These are phyloP conservation scores for Acropora yongei DNA, from an alignment of 64 coral and sea anemone species.

Conservation along the genomic window DNA sequence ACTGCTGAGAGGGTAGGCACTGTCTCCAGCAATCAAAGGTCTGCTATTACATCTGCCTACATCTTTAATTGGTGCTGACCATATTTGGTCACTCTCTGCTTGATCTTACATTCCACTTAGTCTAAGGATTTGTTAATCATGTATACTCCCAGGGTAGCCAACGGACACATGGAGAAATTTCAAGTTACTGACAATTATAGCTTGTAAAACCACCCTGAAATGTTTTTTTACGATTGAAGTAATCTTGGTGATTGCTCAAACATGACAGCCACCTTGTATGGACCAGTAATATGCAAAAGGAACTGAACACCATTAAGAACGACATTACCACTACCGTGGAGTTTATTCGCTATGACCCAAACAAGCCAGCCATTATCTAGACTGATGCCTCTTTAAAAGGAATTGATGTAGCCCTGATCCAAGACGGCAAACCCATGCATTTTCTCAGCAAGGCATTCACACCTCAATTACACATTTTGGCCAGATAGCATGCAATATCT, in stretches of 20 bases:
- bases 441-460: too few relatives aligned
- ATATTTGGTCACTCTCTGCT: slow-evolving; percentile 24
- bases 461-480: too few relatives aligned
- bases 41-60: neutral
- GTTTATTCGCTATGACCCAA: too few relatives aligned
- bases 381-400: too few relatives aligned
- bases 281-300: too few relatives aligned
- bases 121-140: slow-evolving; percentile 20
- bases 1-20: slow-evolving; percentile 18
- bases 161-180: neutral
- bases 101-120: slow-evolving; percentile 17
- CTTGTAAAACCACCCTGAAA: slow-evolving; percentile 50
- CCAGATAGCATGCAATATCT: too few relatives aligned
- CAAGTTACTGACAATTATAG: slow-evolving; percentile 9
- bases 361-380: too few relatives aligned
- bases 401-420: too few relatives aligned
- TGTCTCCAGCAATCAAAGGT: slow-evolving; percentile 43
- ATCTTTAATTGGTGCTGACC: neutral
- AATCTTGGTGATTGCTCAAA: slow-evolving; percentile 5
- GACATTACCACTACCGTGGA: too few relatives aligned
- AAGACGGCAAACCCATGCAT: too few relatives aligned
- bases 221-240: slow-evolving; percentile 53
- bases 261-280: neutral
- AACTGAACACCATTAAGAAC: too few relatives aligned
- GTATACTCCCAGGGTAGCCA: slow-evolving; percentile 68